Conservation (phyloP, 2,113 vertebrate species). For the Cynocephalus volans region DNA sequence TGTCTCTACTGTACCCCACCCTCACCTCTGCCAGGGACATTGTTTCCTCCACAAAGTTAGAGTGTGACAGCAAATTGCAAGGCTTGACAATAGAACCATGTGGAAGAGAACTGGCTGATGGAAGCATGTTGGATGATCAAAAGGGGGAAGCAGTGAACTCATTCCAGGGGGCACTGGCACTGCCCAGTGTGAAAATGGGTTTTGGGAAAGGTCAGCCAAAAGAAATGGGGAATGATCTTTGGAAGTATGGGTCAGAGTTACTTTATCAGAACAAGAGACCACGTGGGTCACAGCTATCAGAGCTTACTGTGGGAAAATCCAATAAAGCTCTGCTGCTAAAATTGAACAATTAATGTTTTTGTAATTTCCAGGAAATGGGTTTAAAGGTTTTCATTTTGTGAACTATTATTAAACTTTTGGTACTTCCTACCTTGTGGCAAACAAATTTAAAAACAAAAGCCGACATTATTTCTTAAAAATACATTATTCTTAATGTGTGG, state of each 20-base stretch:
- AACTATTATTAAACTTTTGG: constrained; percentile 70
- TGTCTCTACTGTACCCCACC: neutral
- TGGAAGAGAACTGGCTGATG: constrained; percentile 1
- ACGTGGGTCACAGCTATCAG: constrained; percentile 40
- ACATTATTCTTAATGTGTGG: constrained; percentile 57
- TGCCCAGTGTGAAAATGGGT: constrained; percentile 35
- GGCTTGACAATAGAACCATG: neutral
- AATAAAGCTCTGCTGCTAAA: constrained; percentile 50
- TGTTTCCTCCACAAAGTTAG: constrained; percentile 13
- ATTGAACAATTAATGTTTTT: constrained; percentile 68
- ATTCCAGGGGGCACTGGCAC: constrained; percentile 1
- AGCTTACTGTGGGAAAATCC: constrained; percentile 57
- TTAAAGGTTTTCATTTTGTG: constrained; percentile 69
- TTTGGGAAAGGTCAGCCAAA: constrained; percentile 57
- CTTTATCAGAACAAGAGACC: constrained; percentile 47
- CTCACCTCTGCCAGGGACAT: neutral
- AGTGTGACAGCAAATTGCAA: neutral
- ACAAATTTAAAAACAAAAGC: constrained; percentile 67
- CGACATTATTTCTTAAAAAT: constrained; percentile 69
- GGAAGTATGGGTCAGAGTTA: constrained; percentile 51
- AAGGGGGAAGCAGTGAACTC: neutral
- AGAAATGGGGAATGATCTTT: constrained; percentile 56
- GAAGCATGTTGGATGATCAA: neutral
- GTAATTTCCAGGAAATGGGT: constrained; percentile 72
- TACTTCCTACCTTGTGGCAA: constrained; percentile 53